Percentiles rank a stretch among this genome's conserved stretches.
Evolutionary conservation across 1,140 invertebrate species (phyloP).

Genomic region (Achroia grisella): DNA sequence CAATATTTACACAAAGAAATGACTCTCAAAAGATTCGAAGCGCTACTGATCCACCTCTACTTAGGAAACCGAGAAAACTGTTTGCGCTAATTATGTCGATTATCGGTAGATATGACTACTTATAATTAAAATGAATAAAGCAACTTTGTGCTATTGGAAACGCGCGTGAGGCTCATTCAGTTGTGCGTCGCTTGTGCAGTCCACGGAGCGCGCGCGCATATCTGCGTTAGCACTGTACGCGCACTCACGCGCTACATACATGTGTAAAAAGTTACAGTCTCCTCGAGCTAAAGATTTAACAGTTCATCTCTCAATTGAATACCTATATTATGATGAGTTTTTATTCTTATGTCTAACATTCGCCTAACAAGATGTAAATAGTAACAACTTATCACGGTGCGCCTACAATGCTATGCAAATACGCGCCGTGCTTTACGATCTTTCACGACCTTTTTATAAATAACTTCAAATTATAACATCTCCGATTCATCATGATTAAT

Average conservation of each 20-base stretch:
- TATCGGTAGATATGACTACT: conserved; percentile 60
- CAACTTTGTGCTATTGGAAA: conserved; percentile 58
- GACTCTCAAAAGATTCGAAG: conserved; percentile 50
- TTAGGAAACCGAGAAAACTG: conserved; percentile 61
- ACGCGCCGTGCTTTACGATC: conserved; percentile 15
- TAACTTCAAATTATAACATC: conserved; percentile 53
- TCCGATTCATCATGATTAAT: conserved; percentile 44
- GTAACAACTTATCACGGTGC: background rate
- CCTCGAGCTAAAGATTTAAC: background rate
- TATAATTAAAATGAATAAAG: conserved; percentile 67
- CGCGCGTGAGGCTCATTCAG: conserved; percentile 40
- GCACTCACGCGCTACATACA: conserved; percentile 2
- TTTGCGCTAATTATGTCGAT: conserved; percentile 44
- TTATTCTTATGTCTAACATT: background rate
- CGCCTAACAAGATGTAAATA: background rate
- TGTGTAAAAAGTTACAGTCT: background rate
- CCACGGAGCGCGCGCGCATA: conserved; percentile 2
- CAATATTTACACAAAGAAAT: conserved; percentile 69
- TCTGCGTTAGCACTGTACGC: conserved; percentile 2
- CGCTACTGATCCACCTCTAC: conserved; percentile 65
- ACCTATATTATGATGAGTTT: background rate
- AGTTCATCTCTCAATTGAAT: background rate
- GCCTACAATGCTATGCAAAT: background rate
- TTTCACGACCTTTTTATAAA: conserved; percentile 44
- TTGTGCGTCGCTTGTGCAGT: conserved; percentile 52